A percentile compares a stretch with the other conserved stretches of the same genome.
phyloP scores from a whole-genome alignment of 2,888 invertebrate species.

The Parnassius orleans region DNA sequence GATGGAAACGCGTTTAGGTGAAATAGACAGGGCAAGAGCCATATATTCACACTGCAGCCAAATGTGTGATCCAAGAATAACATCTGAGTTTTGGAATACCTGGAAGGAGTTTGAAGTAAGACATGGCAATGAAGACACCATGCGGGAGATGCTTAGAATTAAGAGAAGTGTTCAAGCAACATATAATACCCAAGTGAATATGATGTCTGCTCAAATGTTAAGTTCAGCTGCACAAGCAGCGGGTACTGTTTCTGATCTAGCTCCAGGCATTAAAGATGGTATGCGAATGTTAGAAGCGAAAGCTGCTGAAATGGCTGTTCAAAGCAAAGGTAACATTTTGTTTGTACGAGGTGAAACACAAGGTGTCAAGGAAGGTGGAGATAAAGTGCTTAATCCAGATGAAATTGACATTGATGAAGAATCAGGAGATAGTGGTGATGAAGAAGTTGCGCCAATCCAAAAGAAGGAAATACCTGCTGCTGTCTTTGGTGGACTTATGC shows the following conservation, averaged over 20 bases:
- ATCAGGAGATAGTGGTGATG: constrained; percentile 81
- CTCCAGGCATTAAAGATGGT: constrained; percentile 89
- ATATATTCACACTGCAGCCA: constrained; percentile 99
- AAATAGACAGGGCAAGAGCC: constrained; percentile 98
- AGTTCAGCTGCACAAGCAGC: constrained; percentile 86
- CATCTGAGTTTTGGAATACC: constrained; percentile 97
- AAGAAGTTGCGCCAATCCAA: constrained; percentile 87
- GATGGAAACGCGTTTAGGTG: constrained; percentile 98
- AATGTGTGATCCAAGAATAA: constrained; percentile 98
- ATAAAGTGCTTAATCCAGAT: constrained; percentile 91
- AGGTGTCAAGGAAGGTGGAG: constrained; percentile 83
- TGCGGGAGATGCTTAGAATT: constrained; percentile 98
- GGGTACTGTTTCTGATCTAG: constrained; percentile 86
- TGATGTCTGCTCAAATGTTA: constrained; percentile 99
- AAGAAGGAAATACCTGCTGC: constrained; percentile 93
- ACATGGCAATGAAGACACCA: constrained; percentile 99
- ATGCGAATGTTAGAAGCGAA: constrained; percentile 94
- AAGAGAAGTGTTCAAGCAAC: constrained; percentile 98
- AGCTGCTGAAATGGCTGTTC: constrained; percentile 85
- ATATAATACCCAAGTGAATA: constrained; percentile 99
- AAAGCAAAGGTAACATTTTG: constrained; percentile 84
- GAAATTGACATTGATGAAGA: constrained; percentile 92
- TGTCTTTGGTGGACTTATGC: constrained; percentile 91
- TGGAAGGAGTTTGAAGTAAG: constrained; percentile 99
- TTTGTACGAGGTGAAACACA: constrained; percentile 95